phyloP scores from a whole-genome alignment of 2,113 vertebrate genomes.

The Tragelaphus strepsiceros region DNA sequence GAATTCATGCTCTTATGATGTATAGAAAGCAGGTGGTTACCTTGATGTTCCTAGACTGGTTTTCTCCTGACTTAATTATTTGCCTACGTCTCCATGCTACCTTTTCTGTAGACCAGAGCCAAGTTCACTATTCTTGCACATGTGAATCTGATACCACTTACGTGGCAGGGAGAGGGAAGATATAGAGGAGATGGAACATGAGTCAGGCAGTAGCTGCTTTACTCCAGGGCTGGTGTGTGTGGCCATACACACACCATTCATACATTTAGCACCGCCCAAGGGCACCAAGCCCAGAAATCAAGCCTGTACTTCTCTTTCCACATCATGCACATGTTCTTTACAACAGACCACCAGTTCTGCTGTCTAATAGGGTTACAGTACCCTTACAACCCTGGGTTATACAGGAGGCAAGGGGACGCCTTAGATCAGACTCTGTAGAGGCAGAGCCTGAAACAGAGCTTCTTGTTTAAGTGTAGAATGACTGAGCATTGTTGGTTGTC shows the following conservation, averaged over 20 bases:
- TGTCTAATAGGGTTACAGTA: background rate
- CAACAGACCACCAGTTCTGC: background rate
- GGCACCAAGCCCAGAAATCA: background rate
- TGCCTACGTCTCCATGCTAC: background rate
- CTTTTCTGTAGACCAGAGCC: background rate
- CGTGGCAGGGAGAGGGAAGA: background rate
- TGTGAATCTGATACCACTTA: background rate
- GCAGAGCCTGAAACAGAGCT: background rate
- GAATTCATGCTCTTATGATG: background rate
- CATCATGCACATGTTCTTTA: background rate
- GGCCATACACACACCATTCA: background rate
- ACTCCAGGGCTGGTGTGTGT: background rate
- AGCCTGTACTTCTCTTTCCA: background rate
- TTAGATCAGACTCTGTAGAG: background rate
- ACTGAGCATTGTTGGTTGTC: background rate
- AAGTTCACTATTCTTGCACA: background rate
- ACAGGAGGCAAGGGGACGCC: background rate
- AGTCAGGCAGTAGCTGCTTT: background rate
- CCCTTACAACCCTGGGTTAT: background rate
- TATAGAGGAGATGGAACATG: background rate
- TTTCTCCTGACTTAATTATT: slow-evolving; percentile 2
- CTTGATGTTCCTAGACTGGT: background rate
- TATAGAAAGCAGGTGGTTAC: background rate
- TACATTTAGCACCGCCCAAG: background rate
- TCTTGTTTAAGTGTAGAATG: background rate